These are phyloP conservation scores for Globodera ellingtonae DNA, from an alignment of 1,140 invertebrate genomes.

Conservation along the genomic window DNA sequence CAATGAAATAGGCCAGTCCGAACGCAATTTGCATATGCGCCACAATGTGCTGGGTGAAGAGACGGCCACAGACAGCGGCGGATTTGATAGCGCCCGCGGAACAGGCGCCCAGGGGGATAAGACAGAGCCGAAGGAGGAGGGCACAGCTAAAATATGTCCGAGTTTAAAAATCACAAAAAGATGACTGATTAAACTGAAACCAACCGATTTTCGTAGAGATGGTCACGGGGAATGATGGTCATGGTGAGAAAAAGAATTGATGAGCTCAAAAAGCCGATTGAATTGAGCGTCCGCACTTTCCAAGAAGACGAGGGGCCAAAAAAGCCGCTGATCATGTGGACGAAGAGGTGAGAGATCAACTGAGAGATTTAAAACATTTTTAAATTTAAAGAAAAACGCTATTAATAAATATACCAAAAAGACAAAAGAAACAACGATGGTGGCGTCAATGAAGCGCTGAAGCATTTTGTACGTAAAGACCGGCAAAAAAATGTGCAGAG, in stretches of 20 bases:
- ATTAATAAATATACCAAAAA: conserved; percentile 23
- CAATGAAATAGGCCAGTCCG: conserved; percentile 35
- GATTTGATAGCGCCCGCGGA: conserved; percentile 41
- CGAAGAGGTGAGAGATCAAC: conserved; percentile 12
- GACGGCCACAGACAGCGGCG: conserved; percentile 41
- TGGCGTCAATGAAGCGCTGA: conserved; percentile 7
- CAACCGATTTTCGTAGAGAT: conserved; percentile 24
- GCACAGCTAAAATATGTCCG: conserved; percentile 9
- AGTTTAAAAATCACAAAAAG: neutral
- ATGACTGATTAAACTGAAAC: conserved; percentile 6
- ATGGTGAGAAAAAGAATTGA: conserved; percentile 36
- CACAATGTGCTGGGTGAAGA: conserved; percentile 46
- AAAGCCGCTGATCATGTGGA: conserved; percentile 2
- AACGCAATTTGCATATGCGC: conserved; percentile 40
- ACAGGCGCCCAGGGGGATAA: conserved; percentile 41
- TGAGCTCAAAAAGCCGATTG: conserved; percentile 25
- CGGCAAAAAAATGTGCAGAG: conserved; percentile 43
- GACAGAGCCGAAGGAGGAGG: conserved; percentile 27
- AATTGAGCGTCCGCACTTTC: conserved; percentile 44
- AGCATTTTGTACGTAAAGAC: conserved; percentile 37
- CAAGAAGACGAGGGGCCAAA: conserved; percentile 21
- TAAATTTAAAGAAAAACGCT: conserved; percentile 13
- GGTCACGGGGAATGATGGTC: conserved; percentile 24
- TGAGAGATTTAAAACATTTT: neutral
- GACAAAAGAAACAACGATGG: conserved; percentile 15